Evolutionary conservation across 1,140 invertebrate species (phyloP), one percentile per base, ranked within the genome.

Genomic region (Acromyrmex charruanus): DNA sequence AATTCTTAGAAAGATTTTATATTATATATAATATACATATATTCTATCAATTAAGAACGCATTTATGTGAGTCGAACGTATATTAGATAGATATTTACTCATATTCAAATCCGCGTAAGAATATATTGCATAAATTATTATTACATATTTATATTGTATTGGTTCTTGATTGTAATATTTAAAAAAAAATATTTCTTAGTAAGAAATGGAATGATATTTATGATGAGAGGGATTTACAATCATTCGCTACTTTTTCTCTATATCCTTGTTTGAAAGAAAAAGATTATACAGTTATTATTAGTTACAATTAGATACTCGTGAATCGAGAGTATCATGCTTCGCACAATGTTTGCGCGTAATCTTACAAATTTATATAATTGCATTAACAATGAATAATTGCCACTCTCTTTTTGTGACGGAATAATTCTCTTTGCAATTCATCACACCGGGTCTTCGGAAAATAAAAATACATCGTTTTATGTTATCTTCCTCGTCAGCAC

Each of bases 231-330:
- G 39, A 31, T 53, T 21, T 1, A 21, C 7, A 31, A 18, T n/a
- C 4, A 12, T 63, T 63, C 1, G n/a, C 14, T 2, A n/a, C 12
- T 31, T 21, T 65, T 49, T 65, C 28, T 18, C 44, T n/a, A 79
- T 5, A n/a, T 53, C 3, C 65, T 71, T 59, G 51, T 49, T 61
- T 5, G 25, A n/a, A 59, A 31, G 21, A 72, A 72, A 82, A 69
- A 58, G 21, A 59, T 14, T 21, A 31, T 7, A 31, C 4, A 10
- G 5, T 1, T 3, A 49, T 74, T 21, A 74, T 82, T 82, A 72
- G 49, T 82, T 82, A 74, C 6, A 16, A 82, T 72, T 12, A 49
- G 49, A 61, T 49, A 4, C 25, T 82, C 68, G 39, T 72, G 72
- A 82, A 82, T 82, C 66, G 18, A 35, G 55, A 72, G 53, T 6